These are phyloP conservation scores for Labroides dimidiatus DNA, from an alignment of 2,797 vertebrate species.

Conservation along the genomic window DNA sequence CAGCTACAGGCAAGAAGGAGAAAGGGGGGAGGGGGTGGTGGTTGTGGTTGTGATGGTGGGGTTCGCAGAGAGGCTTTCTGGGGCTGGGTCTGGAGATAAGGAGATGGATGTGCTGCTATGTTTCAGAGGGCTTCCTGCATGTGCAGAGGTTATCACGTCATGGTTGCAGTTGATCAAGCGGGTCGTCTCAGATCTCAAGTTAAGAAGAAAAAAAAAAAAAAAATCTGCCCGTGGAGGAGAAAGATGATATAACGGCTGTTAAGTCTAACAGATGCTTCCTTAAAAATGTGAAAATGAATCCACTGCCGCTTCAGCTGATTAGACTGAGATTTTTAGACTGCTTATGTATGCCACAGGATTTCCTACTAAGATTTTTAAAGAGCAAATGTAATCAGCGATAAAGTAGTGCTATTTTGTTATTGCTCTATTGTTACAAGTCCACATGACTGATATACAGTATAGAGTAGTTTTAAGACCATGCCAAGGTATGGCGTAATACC, in stretches of 20 bases:
- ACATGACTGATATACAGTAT: slow-evolving; percentile 59
- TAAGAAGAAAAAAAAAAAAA: slow-evolving; percentile 31
- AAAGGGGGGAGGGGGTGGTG: too few relatives aligned
- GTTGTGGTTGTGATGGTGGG: background rate
- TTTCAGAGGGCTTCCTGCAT: slow-evolving; percentile 49
- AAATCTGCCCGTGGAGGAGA: slow-evolving; percentile 18
- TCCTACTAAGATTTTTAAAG: slow-evolving; percentile 65
- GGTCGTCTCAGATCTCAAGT: slow-evolving; percentile 35
- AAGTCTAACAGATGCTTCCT: slow-evolving; percentile 42
- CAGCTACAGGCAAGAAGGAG: slow-evolving; percentile 13
- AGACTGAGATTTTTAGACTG: slow-evolving; percentile 52
- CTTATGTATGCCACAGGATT: slow-evolving; percentile 44
- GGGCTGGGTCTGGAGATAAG: slow-evolving; percentile 40
- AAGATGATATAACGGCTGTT: slow-evolving; percentile 20
- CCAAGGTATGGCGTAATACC: slow-evolving; percentile 44
- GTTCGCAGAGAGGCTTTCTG: slow-evolving; percentile 22
- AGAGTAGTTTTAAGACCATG: slow-evolving; percentile 56
- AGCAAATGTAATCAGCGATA: slow-evolving; percentile 51
- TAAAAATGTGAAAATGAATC: slow-evolving; percentile 54
- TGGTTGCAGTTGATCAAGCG: slow-evolving; percentile 57
- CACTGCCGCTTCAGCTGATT: slow-evolving; percentile 58
- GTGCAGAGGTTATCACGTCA: slow-evolving; percentile 57
- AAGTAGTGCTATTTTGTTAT: slow-evolving; percentile 76
- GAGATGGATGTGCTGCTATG: slow-evolving; percentile 46
- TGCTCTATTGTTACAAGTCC: slow-evolving; percentile 66